Evolutionary conservation across 2,888 invertebrate genomes (phyloP), one percentile per base, ranked within the genome.

Genomic region (Ethmia dodecea): DNA sequence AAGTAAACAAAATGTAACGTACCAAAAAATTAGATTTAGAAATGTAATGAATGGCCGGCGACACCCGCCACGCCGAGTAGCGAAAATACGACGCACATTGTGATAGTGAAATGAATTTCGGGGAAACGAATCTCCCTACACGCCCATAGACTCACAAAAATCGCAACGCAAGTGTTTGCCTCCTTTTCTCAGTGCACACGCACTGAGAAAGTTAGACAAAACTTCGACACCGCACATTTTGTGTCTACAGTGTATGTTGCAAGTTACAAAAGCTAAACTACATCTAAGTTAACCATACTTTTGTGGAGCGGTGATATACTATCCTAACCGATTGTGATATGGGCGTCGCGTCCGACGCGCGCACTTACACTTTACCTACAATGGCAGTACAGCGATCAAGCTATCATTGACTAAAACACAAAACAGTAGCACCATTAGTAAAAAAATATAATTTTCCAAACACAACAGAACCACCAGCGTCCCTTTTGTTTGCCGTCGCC

Each of bases 1-100:
- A 84, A 86, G 80, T 84, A 83, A 84, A 81, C 84, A 86, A 84
- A 83, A 74, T 76, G 69, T 80, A 77, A 80, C 72, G 69, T 81
- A 83, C 76, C 72, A 78, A 81, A 73, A 71, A 70, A 71, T 57
- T 72, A 71, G 63, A 72, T 75, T 77, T 75, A 72, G 64, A 69
- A 62, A 71, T n/a, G n/a, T 27, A 60, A 60, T 54, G 60, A 54
- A 54, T 57, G 55, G 55, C 50, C 57, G 57, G 46, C 45, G 52
- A 42, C 42, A 22, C 22, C 8, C 55, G 48, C 48, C 47, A 47
- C n/a, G 48, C 8, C 31, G 14, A 43, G 25, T 26, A 35, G 24
- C 35, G 28, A 15, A 20, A n/a, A 38, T 22, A 22, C 22, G 3
- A 22, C 22, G 22, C n/a, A 8, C 22, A 22, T 41, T 40, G 40